Base-by-base conservation (phyloP, 2,888 invertebrate species). In the Liposcelis brunnea region DNA sequence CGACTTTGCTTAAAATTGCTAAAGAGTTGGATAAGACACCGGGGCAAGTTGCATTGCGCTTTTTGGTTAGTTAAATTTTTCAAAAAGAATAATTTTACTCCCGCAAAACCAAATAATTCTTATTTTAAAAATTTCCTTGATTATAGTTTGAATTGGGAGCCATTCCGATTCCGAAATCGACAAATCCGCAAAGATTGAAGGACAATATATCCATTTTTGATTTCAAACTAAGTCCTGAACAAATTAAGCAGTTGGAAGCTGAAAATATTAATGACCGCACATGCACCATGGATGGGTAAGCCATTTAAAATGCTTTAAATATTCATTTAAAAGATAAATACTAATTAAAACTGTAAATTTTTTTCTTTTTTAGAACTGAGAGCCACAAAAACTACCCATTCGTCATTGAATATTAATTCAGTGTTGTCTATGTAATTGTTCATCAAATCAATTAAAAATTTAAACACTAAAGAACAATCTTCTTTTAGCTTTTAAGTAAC, bases 11-110 rank as follows among this genome's bases (percentile, higher is more conserved):
- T 4, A 62, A 59, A 26, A 70, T 79, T 10, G 74, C 69, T 0
- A 58, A 63, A 7, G 77, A 76, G 48, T 71, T 79, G 49, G 66
- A 67, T 1, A 80, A 79, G 61, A 73, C 72, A 0, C 65, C 74
- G 1, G 71, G 75, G 0, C 80, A 80, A 61, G 57, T 80, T 14
- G 63, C 68, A 0, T 55, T 80, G 16, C 66, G 75, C 59, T 80
- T 75, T 61, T 60, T 80, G 67, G 79, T 78, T 58, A 65, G 33
- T 43, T n/a, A n/a, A n/a, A n/a, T n/a, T n/a, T n/a, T n/a, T n/a
- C n/a, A n/a, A 18, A 40, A 21, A 15, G n/a, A n/a, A n/a, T n/a
- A n/a, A n/a, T n/a, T n/a, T n/a, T n/a, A n/a, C n/a, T n/a, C n/a
- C n/a, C n/a, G n/a, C n/a, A n/a, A n/a, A n/a, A n/a, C n/a, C n/a